Base-by-base conservation (phyloP, 2,113 vertebrate genomes). In the Saimiri boliviensis region DNA sequence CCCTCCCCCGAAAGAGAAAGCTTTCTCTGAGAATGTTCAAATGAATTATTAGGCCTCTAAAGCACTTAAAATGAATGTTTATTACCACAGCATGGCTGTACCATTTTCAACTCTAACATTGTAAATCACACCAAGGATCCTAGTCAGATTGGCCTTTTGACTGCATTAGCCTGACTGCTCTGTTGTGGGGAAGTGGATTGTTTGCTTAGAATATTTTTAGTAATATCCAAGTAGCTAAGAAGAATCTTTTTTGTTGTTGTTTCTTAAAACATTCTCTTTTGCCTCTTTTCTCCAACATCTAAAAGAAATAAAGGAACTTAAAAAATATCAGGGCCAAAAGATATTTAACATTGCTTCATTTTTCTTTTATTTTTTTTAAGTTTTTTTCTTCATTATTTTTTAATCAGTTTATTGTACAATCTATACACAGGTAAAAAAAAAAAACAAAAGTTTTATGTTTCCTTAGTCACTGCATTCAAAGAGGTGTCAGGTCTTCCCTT, bases 61-160 rank as follows among this genome's bases (percentile, higher is more conserved):
- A 77, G 91, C 95, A 86, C 94, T 97, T 63, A 25, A 79, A 90
- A 81, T 95, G 86, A 91, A 92, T 58, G 93, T 5, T 92, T 96
- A 9, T 96, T 93, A 94, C 63, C 92, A 80, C 85, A 90, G 1
- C 40, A 40, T 0, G 92, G 0, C 91, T 96, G 37, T 42, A 11
- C 30, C 76, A 25, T 79, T 98, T 96, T 95, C 80, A 97, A 86
- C 25, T 47, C 68, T 56, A 27, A 76, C 16, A 13, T n/a, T 95
- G 81, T 96, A 97, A 97, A 95, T 96, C 96, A 97, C 76, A 77
- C 76, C 32, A 2, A 90, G 90, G 58, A 73, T 49, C 58, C 27
- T 42, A 16, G 30, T 82, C 27, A 88, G 21, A 7, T 45, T 71
- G 94, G 80, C 89, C 89, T 82, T 96, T 90, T 63, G 91, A 77